Percentiles rank a stretch among this genome's conserved stretches.
Evolutionary conservation across 2,113 vertebrate species (phyloP).

Genomic region (Cettia cetti): DNA sequence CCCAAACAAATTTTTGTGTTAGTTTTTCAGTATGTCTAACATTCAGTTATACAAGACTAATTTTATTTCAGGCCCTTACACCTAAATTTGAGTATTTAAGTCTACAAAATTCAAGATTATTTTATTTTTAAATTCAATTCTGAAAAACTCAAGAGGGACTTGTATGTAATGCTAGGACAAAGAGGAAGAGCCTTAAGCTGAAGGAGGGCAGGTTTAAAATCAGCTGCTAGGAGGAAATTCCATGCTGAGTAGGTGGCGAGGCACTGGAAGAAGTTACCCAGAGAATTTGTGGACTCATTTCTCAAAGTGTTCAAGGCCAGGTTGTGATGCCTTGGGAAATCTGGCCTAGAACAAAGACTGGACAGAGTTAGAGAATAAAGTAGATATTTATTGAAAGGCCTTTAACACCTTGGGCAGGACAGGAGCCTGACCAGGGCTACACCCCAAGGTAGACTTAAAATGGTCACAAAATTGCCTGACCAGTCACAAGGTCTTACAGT

Average conservation of each 20-base stretch:
- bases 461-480: too few species aligned
- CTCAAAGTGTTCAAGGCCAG: background rate
- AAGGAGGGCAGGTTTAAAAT: background rate
- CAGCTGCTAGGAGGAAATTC: background rate
- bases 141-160: background rate
- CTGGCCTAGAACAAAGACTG: background rate
- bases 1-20: background rate
- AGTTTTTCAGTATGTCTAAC: background rate
- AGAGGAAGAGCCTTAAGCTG: background rate
- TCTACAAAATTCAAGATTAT: background rate
- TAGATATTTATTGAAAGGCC: background rate
- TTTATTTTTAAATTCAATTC: background rate
- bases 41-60: background rate
- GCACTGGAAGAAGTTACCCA: background rate
- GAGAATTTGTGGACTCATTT: background rate
- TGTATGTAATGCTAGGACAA: accelerated
- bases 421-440: too few species aligned
- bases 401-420: background rate
- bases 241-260: accelerated
- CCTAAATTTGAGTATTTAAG: background rate
- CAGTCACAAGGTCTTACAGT: too few species aligned
- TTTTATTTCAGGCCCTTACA: background rate
- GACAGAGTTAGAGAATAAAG: background rate
- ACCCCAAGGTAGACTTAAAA: too few species aligned
- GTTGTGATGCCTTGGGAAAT: background rate